A percentile compares a stretch with the other conserved stretches of the same genome.
phyloP scores from a whole-genome alignment of 1,140 invertebrate genomes.

The Bombus fervidus region DNA sequence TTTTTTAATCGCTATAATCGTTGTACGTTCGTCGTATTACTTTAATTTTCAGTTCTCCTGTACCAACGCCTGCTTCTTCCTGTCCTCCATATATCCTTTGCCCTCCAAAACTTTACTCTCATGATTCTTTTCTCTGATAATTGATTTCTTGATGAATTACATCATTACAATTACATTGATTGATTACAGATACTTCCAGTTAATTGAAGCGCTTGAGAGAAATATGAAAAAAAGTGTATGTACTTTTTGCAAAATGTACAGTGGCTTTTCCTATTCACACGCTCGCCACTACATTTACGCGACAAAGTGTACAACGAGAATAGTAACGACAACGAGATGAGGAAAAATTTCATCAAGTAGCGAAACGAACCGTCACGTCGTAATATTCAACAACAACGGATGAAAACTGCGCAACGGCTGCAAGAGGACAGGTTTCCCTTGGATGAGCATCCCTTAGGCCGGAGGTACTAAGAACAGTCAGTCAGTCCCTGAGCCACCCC shows the following conservation, averaged over 20 bases:
- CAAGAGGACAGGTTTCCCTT: neutral
- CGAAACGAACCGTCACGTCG: neutral
- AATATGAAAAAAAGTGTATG: neutral
- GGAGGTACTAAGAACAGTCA: slow-evolving; percentile 43
- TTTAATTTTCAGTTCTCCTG: neutral
- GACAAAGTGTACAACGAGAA: neutral
- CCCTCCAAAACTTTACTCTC: neutral
- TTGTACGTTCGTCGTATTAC: neutral
- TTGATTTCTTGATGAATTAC: neutral
- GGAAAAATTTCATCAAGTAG: neutral
- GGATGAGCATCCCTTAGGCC: neutral
- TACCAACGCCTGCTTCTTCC: too few relatives aligned
- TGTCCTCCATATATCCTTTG: neutral
- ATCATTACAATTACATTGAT: too few relatives aligned
- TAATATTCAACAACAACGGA: neutral
- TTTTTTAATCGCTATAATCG: neutral
- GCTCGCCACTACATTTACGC: too few relatives aligned
- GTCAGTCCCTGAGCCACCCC: slow-evolving; percentile 62
- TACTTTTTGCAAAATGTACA: neutral
- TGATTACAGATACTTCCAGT: neutral
- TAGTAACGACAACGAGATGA: neutral
- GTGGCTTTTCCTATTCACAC: too few relatives aligned
- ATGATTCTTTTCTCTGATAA: neutral
- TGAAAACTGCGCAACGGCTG: neutral
- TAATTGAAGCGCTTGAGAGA: neutral